Evolutionary conservation across 2,888 invertebrate genomes (phyloP), one percentile per base, ranked within the genome.

Genomic region (Pecten maximus): DNA sequence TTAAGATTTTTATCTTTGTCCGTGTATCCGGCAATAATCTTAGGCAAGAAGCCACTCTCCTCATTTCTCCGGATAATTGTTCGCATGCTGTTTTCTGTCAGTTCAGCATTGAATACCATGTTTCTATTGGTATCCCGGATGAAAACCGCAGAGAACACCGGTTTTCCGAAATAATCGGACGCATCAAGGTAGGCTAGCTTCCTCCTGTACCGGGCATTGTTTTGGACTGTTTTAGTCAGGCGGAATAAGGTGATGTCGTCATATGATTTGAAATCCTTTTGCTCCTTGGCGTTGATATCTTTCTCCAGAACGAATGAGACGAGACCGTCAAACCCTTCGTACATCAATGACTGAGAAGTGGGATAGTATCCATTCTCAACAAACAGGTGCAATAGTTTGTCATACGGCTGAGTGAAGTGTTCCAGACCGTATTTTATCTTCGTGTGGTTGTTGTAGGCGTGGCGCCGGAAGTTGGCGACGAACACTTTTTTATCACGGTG

Each of bases 91-190:
- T 92, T 91, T 88, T 93, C 88, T 16, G 93, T 87, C 16, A 95
- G 92, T 1, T 93, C 94, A 23, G 93, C 92, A 87, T 95, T 94
- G 89, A 96, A 94, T 10, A 95, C 89, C 94, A 96, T 95, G 54
- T 92, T 91, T 8, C 92, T 93, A 48, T 92, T 92, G 35, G 92
- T 91, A 19, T 94, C 94, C 90, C 95, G 94, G 87, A 94, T 94
- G 93, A 95, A 96, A 0, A 96, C 93, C 12, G 96, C 96, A n/a
- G 96, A 95, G 91, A 96, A 96, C 88, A 93, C 92, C 8, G 95
- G 94, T 90, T 93, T 94, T 19, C 94, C 94, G n/a, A 95, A 93
- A 74, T 93, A 93, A 87, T 93, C 92, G 35, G 95, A 94, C 0
- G 94, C 94, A 89, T 96, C 95, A 15, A 96, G 93, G 91, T 96